Evolutionary conservation across 2,888 invertebrate genomes (phyloP).

Genomic region (Charanyca ferruginea): DNA sequence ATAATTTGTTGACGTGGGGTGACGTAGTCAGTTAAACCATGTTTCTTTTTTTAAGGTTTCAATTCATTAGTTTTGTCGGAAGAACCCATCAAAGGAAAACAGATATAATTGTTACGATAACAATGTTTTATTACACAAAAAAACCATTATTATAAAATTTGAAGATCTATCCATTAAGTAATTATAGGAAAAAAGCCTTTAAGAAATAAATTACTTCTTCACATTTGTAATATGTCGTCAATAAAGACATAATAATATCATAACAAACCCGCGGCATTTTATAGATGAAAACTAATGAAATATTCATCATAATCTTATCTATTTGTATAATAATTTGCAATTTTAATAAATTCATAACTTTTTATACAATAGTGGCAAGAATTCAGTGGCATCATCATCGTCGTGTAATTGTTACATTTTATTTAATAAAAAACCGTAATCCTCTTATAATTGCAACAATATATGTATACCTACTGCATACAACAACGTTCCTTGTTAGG

Average conservation of each 20-base stretch:
- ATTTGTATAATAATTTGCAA: conserved; percentile 36
- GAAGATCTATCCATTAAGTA: conserved; percentile 35
- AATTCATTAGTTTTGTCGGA: conserved; percentile 50
- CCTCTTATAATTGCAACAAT: conserved; percentile 29
- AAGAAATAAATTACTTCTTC: conserved; percentile 23
- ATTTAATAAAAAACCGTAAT: conserved; percentile 29
- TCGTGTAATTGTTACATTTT: conserved; percentile 41
- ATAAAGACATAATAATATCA: conserved; percentile 16
- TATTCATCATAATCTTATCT: conserved; percentile 48
- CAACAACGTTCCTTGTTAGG: conserved; percentile 5
- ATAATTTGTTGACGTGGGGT: too few relatives aligned
- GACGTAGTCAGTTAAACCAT: conserved; percentile 14
- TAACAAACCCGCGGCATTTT: conserved; percentile 5
- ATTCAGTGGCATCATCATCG: conserved; percentile 54
- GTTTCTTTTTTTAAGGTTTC: conserved; percentile 13
- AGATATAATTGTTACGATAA: conserved; percentile 52
- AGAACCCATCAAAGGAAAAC: conserved; percentile 40
- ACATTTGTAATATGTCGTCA: conserved; percentile 33
- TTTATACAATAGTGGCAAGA: conserved; percentile 51
- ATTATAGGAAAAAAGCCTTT: conserved; percentile 14
- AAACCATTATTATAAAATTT: conserved; percentile 25
- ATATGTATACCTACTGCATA: not conserved
- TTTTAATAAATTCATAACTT: conserved; percentile 51
- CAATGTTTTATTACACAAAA: conserved; percentile 46
- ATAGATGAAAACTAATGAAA: conserved; percentile 36